Percentiles rank a stretch among this genome's conserved stretches.
phyloP scores from a whole-genome alignment of 2,113 vertebrate species.

The Ranitomeya variabilis region DNA sequence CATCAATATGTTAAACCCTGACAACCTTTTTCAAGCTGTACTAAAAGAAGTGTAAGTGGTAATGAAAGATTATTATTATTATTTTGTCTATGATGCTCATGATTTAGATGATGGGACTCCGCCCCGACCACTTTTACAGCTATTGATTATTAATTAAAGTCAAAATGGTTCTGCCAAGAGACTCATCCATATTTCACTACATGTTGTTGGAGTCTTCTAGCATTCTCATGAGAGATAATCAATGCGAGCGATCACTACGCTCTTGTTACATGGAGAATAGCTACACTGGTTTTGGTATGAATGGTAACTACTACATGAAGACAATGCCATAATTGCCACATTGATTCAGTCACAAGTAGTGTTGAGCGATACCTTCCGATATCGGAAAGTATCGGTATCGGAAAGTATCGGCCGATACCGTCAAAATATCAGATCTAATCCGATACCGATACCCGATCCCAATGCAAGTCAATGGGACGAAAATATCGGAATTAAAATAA shows the following conservation, averaged over 20 bases:
- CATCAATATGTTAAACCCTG: no score
- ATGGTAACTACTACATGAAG: neutral
- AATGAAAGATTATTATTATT: neutral
- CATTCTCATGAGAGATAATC: neutral
- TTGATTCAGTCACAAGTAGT: neutral
- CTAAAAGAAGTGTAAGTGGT: no score
- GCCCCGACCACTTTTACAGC: neutral
- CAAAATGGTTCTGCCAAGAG: neutral
- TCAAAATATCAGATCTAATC: no score
- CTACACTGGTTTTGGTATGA: neutral
- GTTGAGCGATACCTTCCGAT: no score
- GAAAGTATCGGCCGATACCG: no score
- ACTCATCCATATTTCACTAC: neutral
- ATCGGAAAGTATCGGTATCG: no score
- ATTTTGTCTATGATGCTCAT: neutral
- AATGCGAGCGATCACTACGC: neutral
- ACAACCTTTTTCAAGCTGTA: neutral
- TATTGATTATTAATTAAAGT: neutral
- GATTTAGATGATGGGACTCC: neutral
- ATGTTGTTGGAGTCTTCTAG: neutral
- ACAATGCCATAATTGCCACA: neutral
- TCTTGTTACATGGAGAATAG: neutral
- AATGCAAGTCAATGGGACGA: no score
- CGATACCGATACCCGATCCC: no score
- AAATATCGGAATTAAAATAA: no score